Evolutionary conservation across 2,888 invertebrate genomes (phyloP).

Genomic region (Eristalis arbustorum): DNA sequence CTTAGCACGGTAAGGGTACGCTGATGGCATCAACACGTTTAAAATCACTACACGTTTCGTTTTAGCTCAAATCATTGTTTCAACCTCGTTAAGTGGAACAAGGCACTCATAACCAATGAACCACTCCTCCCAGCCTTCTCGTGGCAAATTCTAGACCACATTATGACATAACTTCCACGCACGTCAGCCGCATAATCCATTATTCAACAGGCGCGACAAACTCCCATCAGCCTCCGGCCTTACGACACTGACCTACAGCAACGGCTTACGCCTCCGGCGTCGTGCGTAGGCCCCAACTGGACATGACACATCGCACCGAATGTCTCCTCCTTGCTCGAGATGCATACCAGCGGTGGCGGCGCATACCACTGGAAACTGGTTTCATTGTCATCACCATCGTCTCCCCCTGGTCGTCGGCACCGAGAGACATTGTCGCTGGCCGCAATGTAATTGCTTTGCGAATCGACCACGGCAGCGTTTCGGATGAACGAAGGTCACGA

Average conservation of each 20-base stretch:
- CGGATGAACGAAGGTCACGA: conserved; percentile 13
- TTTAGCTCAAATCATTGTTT: too few species aligned
- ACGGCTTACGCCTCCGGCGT: not conserved
- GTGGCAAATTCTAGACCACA: not conserved
- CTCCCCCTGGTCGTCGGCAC: conserved; percentile 14
- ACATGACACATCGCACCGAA: conserved; percentile 13
- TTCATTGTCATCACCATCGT: conserved; percentile 9
- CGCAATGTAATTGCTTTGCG: conserved; percentile 13
- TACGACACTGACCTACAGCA: conserved; percentile 37
- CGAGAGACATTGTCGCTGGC: not conserved
- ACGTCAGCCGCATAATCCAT: not conserved
- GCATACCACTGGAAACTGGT: conserved; percentile 20
- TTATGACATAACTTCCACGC: not conserved
- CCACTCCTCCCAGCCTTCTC: too few species aligned
- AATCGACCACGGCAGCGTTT: not conserved
- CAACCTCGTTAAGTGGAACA: too few species aligned
- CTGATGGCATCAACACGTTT: too few species aligned
- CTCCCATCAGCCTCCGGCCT: conserved; percentile 24
- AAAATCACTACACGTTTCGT: too few species aligned
- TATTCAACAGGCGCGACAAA: conserved; percentile 5
- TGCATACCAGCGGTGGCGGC: not conserved
- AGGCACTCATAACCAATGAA: too few species aligned
- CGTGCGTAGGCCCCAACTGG: not conserved
- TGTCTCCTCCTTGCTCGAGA: conserved; percentile 5
- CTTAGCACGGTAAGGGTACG: too few species aligned